Percentiles rank a stretch among this genome's conserved stretches.
Evolutionary conservation across 2,888 invertebrate genomes (phyloP).

Genomic region (Monochamus alternatus): DNA sequence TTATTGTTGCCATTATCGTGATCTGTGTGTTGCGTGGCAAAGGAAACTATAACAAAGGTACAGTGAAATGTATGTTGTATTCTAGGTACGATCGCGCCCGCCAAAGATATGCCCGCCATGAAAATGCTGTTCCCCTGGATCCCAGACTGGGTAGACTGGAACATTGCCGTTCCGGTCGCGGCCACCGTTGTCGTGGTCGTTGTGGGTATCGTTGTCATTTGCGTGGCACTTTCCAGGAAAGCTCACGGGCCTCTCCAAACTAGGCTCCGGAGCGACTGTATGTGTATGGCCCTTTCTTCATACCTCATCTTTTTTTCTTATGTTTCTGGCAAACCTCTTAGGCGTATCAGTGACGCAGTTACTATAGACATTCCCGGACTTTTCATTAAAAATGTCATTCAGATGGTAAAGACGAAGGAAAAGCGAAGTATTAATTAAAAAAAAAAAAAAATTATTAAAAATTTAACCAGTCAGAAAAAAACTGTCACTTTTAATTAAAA

Average conservation of each 20-base stretch:
- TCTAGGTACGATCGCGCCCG: slow-evolving; percentile 87
- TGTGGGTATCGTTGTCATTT: slow-evolving; percentile 92
- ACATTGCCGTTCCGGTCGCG: slow-evolving; percentile 91
- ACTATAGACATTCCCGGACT: neutral
- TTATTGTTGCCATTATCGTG: slow-evolving; percentile 93
- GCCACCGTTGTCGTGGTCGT: slow-evolving; percentile 93
- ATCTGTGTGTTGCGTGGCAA: slow-evolving; percentile 93
- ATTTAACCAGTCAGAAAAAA: no score
- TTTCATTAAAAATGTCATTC: slow-evolving; percentile 1
- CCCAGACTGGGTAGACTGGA: slow-evolving; percentile 90
- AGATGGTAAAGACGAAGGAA: neutral
- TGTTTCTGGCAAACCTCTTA: slow-evolving; percentile 5
- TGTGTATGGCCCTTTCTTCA: slow-evolving; percentile 69
- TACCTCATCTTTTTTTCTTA: slow-evolving; percentile 35
- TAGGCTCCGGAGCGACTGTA: slow-evolving; percentile 88
- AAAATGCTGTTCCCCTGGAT: slow-evolving; percentile 82
- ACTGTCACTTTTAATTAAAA: no score
- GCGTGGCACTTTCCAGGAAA: slow-evolving; percentile 88
- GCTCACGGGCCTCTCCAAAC: slow-evolving; percentile 78
- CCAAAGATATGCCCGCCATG: slow-evolving; percentile 73
- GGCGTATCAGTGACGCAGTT: slow-evolving; percentile 13
- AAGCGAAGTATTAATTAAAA: neutral
- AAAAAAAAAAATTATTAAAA: neutral
- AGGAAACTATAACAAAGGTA: slow-evolving; percentile 90
- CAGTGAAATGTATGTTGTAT: slow-evolving; percentile 55